Base-by-base conservation (phyloP, 2,888 invertebrate species). In the Nomada hirtipes region DNA sequence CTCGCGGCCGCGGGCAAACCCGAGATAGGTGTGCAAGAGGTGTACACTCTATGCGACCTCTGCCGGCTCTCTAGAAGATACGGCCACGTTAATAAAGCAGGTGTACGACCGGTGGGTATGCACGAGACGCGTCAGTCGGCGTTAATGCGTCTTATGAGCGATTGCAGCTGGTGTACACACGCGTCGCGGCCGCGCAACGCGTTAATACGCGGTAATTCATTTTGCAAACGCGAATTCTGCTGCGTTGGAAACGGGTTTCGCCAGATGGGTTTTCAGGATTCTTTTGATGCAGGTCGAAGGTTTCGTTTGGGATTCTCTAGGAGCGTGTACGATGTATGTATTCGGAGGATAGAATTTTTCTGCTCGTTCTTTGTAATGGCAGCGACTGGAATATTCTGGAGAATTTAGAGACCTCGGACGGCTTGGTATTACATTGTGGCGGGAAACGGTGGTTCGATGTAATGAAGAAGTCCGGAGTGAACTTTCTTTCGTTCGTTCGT, bases 61-160 rank as follows among this genome's bases (percentile, higher is more conserved):
- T 23, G 60, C 74, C 60, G 76, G 61, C 78, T 79, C 63, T 26
- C 63, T 26, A 83, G 83, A 77, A 87, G 88, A 87, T 87, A 88
- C 81, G 72, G 74, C 77, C 80, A 68, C 81, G 88, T 87, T 89
- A 89, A 91, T 89, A 89, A 88, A 90, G 89, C 91, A 91, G 91
- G 91, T 91, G 91, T 85, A 86, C 85, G 85, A 71, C 72, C 80
- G 78, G 64, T 53, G 69, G 76, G 82, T 77, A 74, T 74, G 71
- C 80, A 2, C 65, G 72, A 44, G 76, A 64, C 64, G 74, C 64
- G 75, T 76, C 79, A 63, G 65, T 74, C 76, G 84, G 79, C 76
- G 90, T 85, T 89, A 65, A 89, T 89, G 86, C 84, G 82, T 64
- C 83, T 79, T 88, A 89, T 89, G 90, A 90, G 83, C 86, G 87